phyloP scores from a whole-genome alignment of 2,888 invertebrate species.

The Caenorhabditis wallacei region DNA sequence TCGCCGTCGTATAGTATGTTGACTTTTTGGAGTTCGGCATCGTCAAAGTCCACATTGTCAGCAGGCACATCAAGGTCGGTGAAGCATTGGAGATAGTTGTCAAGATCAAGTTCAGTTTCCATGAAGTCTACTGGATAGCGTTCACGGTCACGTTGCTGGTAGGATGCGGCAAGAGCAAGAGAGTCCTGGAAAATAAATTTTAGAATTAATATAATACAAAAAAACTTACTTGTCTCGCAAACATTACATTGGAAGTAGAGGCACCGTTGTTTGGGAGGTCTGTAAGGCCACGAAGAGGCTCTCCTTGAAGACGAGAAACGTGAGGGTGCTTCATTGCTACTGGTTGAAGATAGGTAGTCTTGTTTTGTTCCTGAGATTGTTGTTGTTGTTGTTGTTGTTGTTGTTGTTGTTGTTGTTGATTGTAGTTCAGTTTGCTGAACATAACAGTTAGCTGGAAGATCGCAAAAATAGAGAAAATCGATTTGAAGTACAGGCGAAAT shows the following conservation, averaged over 20 bases:
- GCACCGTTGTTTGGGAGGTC: conserved; percentile 52
- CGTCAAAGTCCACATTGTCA: conserved; percentile 66
- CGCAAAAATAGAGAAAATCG: neutral
- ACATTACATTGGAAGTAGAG: conserved; percentile 36
- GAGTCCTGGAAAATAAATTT: conserved; percentile 35
- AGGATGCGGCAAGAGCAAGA: conserved; percentile 40
- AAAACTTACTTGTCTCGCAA: conserved; percentile 33
- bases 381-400: neutral
- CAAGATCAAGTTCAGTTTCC: conserved; percentile 67
- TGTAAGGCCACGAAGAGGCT: conserved; percentile 26
- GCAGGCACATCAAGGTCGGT: conserved; percentile 62
- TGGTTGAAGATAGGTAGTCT: neutral
- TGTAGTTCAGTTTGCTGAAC: conserved; percentile 52
- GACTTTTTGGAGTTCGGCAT: conserved; percentile 62
- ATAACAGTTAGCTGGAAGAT: neutral
- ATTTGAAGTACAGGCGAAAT: neutral
- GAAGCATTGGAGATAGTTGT: conserved; percentile 60
- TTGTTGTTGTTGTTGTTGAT: conserved; percentile 18
- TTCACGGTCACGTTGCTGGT: conserved; percentile 54
- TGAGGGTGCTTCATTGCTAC: conserved; percentile 15
- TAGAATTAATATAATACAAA: neutral
- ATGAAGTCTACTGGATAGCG: conserved; percentile 63
- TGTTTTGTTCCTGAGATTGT: neutral
- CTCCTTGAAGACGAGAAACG: conserved; percentile 32
- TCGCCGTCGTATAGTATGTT: conserved; percentile 64